Conservation (phyloP, 2,797 vertebrate genomes). For the Threskiornis aethiopicus region DNA sequence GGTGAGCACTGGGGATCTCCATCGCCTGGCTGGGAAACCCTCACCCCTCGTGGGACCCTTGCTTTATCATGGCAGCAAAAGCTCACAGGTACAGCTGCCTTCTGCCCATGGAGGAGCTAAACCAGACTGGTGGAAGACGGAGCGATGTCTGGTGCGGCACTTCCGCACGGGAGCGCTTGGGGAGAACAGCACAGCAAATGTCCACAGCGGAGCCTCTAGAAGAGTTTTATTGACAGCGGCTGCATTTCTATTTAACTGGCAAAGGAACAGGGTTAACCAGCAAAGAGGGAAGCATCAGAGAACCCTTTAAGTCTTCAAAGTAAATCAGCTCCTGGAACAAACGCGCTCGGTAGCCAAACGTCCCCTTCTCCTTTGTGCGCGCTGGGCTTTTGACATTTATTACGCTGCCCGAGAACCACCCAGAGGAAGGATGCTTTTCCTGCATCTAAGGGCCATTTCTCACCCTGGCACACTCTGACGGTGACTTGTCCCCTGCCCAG, state of each 20-base stretch:
- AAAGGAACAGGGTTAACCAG: conserved; percentile 36
- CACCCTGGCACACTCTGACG: not conserved
- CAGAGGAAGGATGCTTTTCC: not conserved
- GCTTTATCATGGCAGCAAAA: conserved; percentile 15
- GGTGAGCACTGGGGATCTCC: not conserved
- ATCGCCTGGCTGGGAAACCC: not conserved
- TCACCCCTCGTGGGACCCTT: not conserved
- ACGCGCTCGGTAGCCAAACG: not conserved
- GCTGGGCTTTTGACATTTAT: not conserved
- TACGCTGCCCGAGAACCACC: not conserved
- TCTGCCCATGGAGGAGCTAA: conserved; percentile 5
- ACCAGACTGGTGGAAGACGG: not conserved
- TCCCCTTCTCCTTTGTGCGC: not conserved
- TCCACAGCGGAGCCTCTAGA: not conserved
- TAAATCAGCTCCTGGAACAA: conserved; percentile 40
- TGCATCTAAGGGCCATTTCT: not conserved
- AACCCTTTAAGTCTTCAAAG: conserved; percentile 37
- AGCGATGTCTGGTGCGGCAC: not conserved
- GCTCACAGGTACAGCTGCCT: not conserved
- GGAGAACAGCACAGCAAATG: accelerated
- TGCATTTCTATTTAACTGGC: conserved; percentile 9
- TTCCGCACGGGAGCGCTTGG: not conserved
- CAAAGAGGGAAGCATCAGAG: not conserved
- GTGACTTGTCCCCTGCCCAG: not conserved
- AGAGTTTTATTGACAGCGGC: not conserved